Base-by-base conservation (phyloP, 2,797 vertebrate genomes). In the Nothura maculosa region DNA sequence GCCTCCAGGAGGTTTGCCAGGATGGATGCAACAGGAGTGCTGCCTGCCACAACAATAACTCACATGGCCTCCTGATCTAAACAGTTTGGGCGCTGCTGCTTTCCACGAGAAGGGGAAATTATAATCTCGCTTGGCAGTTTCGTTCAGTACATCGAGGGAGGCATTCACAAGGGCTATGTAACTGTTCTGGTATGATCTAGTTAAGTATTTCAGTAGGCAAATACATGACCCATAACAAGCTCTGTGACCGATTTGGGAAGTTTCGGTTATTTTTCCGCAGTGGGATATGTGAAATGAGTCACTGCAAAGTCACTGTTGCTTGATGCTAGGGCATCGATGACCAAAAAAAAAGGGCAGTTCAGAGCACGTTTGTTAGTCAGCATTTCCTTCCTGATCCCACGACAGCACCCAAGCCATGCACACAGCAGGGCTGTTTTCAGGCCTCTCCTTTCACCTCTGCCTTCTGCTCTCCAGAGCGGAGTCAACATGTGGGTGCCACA, bases 301-400 rank as follows among this genome's bases (percentile, higher is more conserved):
- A 55, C 25, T n/a, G 47, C 67, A 92, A 94, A 82, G 52, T 75
- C 63, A 91, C 77, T 90, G 61, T 42, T 73, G 74, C 22, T 78
- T 45, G 61, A 68, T 52, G 58, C 30, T 75, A 78, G 48, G 57
- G 34, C 36, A 64, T 52, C 2, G 0, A 47, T 85, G 69, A 81
- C 63, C 58, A 68, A 91, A 48, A 48, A 48, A 48, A 48, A 50
- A 50, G 13, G 47, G 48, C 61, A 6, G 21, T 9, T 12, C 7
- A 83, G 25, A 81, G 54, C 40, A 58, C 38, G 84, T 81, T 77
- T 89, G 80, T 87, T 91, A 96, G 90, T 96, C 91, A 95, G 90
- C 93, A 89, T 61, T 96, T 97, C 89, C 94, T 95, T 96, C 80
- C 90, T 93, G 85, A 90, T 96, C 90, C 82, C 73, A 78, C 36